These are phyloP conservation scores for Cynodonichthys magdalenae DNA, from an alignment of 2,797 vertebrate genomes.

Conservation along the genomic window DNA sequence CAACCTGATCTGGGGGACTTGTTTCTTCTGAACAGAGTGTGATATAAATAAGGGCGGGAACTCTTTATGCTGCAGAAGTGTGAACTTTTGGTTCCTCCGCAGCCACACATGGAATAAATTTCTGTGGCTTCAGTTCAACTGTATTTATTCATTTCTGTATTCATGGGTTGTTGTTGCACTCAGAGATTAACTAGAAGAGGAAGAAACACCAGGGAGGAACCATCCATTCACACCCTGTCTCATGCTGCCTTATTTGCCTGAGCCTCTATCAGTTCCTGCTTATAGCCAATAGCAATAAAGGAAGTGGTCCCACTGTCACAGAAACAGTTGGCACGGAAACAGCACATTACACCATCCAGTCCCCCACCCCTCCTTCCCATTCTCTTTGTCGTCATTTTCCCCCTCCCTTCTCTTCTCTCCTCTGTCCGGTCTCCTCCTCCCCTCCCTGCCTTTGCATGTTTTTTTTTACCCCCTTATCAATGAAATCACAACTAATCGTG, in stretches of 20 bases:
- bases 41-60: conserved; percentile 47
- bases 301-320: conserved; percentile 82
- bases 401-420: conserved; percentile 48
- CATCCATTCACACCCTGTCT: conserved; percentile 53
- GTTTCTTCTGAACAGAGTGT: conserved; percentile 38
- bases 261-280: conserved; percentile 66
- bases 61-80: conserved; percentile 38
- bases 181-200: conserved; percentile 34
- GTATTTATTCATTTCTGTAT: background rate
- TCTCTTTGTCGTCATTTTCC: conserved; percentile 77
- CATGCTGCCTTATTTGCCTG: conserved; percentile 68
- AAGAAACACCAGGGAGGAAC: conserved; percentile 36
- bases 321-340: conserved; percentile 87
- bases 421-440: conserved; percentile 36
- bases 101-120: conserved; percentile 30
- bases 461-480: conserved; percentile 73
- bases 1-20: conserved; percentile 55
- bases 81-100: conserved; percentile 35
- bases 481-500: conserved; percentile 78
- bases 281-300: conserved; percentile 78
- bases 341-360: conserved; percentile 83
- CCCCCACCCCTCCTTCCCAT: conserved; percentile 78
- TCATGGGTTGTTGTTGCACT: conserved; percentile 3
- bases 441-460: conserved; percentile 57
- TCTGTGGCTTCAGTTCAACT: conserved; percentile 18